Percentiles rank a stretch among this genome's conserved stretches.
Conservation (phyloP, 2,797 vertebrate genomes). For the Onychomys leucogaster region DNA sequence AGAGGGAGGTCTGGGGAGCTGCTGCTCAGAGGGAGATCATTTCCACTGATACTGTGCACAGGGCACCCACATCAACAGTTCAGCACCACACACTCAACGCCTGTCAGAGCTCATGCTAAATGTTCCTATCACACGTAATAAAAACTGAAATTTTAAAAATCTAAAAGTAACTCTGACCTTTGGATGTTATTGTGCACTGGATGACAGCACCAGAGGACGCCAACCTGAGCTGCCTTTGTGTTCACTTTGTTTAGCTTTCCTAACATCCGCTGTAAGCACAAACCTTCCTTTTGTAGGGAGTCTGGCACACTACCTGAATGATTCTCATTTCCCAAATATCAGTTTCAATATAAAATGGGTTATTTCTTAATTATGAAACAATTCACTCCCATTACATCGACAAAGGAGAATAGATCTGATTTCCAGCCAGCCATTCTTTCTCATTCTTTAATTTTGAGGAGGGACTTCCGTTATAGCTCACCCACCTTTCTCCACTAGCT, state of each 20-base stretch:
- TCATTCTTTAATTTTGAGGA: background rate
- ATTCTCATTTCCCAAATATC: background rate
- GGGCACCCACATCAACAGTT: background rate
- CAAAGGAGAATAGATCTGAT: conserved; percentile 7
- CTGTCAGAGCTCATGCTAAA: background rate
- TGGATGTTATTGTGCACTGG: background rate
- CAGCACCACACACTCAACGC: background rate
- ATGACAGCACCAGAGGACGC: background rate
- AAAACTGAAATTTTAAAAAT: background rate
- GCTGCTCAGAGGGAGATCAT: background rate
- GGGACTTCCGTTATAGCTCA: background rate
- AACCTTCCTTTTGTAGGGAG: background rate
- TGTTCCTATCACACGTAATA: background rate
- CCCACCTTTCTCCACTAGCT: background rate
- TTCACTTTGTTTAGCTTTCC: background rate
- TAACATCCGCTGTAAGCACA: background rate
- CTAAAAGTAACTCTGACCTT: background rate
- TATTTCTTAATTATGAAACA: background rate
- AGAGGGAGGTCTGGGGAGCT: fast-evolving
- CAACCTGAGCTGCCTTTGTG: background rate
- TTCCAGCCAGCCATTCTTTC: background rate
- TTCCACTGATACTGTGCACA: background rate
- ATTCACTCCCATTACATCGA: background rate
- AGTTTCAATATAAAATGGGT: background rate
- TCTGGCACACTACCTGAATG: background rate